Evolutionary conservation across 2,797 vertebrate species (phyloP).

Genomic region (Halcyon smyrnensis): DNA sequence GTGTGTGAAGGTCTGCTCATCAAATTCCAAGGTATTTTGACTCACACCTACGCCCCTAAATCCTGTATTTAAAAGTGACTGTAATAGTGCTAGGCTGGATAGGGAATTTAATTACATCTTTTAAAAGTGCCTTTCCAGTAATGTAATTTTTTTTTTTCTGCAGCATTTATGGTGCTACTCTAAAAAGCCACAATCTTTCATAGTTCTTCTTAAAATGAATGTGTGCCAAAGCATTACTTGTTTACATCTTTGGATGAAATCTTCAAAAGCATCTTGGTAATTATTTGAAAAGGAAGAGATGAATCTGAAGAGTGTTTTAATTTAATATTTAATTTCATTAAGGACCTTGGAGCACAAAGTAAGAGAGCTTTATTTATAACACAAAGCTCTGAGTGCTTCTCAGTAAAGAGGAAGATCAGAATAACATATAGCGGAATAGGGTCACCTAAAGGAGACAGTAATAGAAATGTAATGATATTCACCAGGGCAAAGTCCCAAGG

Average conservation of each 20-base stretch:
- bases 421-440: not conserved
- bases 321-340: constrained; percentile 71
- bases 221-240: not conserved
- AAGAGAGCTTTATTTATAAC: constrained; percentile 67
- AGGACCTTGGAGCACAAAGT: constrained; percentile 57
- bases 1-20: not conserved
- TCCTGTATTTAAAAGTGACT: not conserved
- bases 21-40: not conserved
- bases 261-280: constrained; percentile 47
- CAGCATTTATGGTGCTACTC: not conserved
- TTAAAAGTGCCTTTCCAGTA: not conserved
- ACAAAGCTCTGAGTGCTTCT: constrained; percentile 53
- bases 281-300: constrained; percentile 60
- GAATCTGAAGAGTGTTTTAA: constrained; percentile 65
- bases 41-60: not conserved
- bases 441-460: constrained; percentile 33
- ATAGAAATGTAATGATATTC: constrained; percentile 39
- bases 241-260: constrained; percentile 48
- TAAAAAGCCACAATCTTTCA: not conserved
- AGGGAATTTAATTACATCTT: not conserved
- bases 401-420: not conserved
- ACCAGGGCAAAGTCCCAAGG: constrained; percentile 11
- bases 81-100: not conserved
- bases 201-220: constrained; percentile 6
- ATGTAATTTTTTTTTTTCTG: not conserved